Evolutionary conservation across 2,888 invertebrate species (phyloP).

Genomic region (Brenthis ino): DNA sequence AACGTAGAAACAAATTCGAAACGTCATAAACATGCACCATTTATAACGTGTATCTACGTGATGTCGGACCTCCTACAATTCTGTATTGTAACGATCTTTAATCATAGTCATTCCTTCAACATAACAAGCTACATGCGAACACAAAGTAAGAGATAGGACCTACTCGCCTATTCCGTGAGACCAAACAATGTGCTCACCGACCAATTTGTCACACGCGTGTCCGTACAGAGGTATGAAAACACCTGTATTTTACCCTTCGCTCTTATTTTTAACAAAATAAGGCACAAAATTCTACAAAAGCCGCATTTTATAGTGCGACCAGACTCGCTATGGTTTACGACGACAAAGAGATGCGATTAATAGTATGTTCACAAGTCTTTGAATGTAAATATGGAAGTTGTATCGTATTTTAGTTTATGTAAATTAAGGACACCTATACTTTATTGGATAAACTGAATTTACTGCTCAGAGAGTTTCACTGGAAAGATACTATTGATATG

Average conservation of each 20-base stretch:
- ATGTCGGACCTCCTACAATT: slow-evolving; percentile 34
- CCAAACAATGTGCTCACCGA: slow-evolving; percentile 47
- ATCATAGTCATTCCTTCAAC: slow-evolving; percentile 38
- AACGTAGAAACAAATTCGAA: slow-evolving; percentile 34
- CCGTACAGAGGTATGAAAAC: slow-evolving; percentile 21
- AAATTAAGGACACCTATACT: slow-evolving; percentile 35
- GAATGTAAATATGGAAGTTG: slow-evolving; percentile 42
- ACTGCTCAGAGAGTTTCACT: slow-evolving; percentile 13
- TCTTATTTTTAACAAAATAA: slow-evolving; percentile 16
- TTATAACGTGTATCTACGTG: slow-evolving; percentile 36
- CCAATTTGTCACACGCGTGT: slow-evolving; percentile 55
- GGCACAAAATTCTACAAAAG: slow-evolving; percentile 16
- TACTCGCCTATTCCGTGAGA: slow-evolving; percentile 47
- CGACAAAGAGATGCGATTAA: slow-evolving; percentile 43
- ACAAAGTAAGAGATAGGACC: slow-evolving; percentile 41
- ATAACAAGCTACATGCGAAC: slow-evolving; percentile 33
- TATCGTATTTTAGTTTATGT: slow-evolving; percentile 42
- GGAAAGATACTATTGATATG: neutral
- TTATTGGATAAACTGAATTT: slow-evolving; percentile 38
- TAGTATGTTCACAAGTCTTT: slow-evolving; percentile 41
- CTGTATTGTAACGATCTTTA: slow-evolving; percentile 38
- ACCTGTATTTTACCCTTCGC: slow-evolving; percentile 13
- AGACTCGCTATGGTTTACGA: slow-evolving; percentile 34
- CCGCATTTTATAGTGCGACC: slow-evolving; percentile 16
- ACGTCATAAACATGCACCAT: slow-evolving; percentile 33